Conservation (phyloP, 92 coral and sea anemone genomes). For the Palythoa caribaeorum region DNA sequence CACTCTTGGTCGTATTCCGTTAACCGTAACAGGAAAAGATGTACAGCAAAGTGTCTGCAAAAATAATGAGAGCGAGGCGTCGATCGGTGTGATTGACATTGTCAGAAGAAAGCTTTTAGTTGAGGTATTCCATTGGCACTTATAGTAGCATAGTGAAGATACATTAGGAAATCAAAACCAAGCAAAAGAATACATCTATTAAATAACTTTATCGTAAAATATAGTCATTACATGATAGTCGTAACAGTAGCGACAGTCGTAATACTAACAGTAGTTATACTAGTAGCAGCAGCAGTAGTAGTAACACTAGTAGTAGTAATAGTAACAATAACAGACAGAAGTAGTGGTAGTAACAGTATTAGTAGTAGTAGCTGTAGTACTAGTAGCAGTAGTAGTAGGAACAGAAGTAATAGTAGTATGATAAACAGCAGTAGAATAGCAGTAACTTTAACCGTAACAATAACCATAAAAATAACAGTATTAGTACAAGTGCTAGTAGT, state of each 20-base stretch:
- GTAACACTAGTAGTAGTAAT: background rate
- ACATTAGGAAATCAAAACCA: background rate
- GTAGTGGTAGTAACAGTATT: too few relatives aligned
- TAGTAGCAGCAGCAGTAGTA: background rate
- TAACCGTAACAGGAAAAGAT: constrained; percentile 76
- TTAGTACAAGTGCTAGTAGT: background rate
- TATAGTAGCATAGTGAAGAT: background rate
- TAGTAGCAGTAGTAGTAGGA: background rate
- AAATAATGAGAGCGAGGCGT: constrained; percentile 54
- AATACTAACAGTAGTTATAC: background rate
- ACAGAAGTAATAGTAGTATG: background rate
- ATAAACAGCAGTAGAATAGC: background rate
- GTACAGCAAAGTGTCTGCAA: constrained; percentile 70
- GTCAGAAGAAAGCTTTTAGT: constrained; percentile 86
- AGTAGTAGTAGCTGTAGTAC: too few relatives aligned
- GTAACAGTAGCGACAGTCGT: background rate
- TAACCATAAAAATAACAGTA: background rate
- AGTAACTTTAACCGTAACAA: background rate
- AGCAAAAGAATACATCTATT: too few relatives aligned
- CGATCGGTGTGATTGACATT: constrained; percentile 80
- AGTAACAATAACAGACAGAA: too few relatives aligned
- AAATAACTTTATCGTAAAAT: too few relatives aligned
- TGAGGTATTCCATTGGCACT: constrained; percentile 61
- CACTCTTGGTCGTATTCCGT: constrained; percentile 83
- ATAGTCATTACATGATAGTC: too few relatives aligned